A percentile compares a stretch with the other conserved stretches of the same genome.
Evolutionary conservation across 1,140 invertebrate species (phyloP).

Genomic region (Bombus confusus): DNA sequence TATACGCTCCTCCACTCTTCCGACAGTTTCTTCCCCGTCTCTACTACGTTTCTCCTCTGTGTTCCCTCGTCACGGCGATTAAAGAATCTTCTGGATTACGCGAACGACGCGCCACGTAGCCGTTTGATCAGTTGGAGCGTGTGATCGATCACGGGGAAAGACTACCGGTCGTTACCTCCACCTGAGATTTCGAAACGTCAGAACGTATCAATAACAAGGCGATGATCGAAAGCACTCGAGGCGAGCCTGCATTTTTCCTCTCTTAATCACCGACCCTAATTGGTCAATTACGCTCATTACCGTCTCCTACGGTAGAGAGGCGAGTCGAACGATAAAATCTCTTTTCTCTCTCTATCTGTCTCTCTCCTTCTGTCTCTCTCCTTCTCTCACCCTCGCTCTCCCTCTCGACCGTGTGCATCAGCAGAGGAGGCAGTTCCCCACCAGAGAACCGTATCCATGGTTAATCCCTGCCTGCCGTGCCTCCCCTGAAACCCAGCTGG

Average conservation of each 20-base stretch:
- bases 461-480: slow-evolving; percentile 26
- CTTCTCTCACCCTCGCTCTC: background rate
- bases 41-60: background rate
- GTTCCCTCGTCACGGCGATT: background rate
- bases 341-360: slow-evolving; percentile 53
- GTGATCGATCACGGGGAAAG: background rate
- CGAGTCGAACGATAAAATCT: slow-evolving; percentile 79
- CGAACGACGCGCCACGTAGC: background rate
- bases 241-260: slow-evolving; percentile 64
- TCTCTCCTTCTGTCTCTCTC: background rate
- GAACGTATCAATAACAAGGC: slow-evolving; percentile 24
- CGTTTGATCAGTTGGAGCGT: background rate
- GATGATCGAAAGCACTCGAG: slow-evolving; percentile 54
- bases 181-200: background rate
- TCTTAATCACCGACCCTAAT: slow-evolving; percentile 79
- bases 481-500: slow-evolving; percentile 41
- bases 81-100: background rate
- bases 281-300: slow-evolving; percentile 83
- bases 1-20: background rate
- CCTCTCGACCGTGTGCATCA: background rate
- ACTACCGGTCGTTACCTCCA: no score
- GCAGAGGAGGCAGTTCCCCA: background rate
- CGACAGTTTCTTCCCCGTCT: background rate
- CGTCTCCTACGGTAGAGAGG: slow-evolving; percentile 78
- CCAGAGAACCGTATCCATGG: background rate